A percentile compares a stretch with the other conserved stretches of the same genome.
These are phyloP conservation scores for Eremophila alpestris DNA, from an alignment of 2,797 vertebrate genomes.

Conservation along the genomic window DNA sequence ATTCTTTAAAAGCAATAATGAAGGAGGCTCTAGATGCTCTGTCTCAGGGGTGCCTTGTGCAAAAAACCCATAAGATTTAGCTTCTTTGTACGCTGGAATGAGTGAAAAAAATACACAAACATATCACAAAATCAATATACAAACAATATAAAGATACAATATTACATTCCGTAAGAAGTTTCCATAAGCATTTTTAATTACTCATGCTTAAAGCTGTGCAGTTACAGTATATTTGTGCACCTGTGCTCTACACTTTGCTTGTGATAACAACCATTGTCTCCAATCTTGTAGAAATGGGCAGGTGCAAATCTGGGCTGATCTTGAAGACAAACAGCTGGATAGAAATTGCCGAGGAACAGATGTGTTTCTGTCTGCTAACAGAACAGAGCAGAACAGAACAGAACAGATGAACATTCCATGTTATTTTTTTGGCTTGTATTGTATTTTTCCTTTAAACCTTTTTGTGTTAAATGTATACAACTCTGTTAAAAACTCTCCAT, in stretches of 20 bases:
- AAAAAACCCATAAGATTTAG: not conserved
- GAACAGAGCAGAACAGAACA: not conserved
- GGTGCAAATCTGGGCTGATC: not conserved
- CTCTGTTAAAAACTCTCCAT: not conserved
- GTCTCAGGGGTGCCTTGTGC: no score
- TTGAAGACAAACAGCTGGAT: not conserved
- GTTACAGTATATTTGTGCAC: not conserved
- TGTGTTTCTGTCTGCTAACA: not conserved
- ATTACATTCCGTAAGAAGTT: not conserved
- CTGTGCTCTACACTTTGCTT: not conserved
- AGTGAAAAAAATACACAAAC: not conserved
- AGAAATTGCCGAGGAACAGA: not conserved
- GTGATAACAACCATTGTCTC: no score
- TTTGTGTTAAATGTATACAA: not conserved
- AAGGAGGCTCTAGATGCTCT: not conserved
- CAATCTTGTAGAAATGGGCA: fast-evolving
- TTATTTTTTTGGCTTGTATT: not conserved
- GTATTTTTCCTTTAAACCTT: not conserved
- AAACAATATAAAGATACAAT: not conserved
- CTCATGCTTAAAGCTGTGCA: not conserved
- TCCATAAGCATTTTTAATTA: not conserved
- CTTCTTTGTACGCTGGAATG: not conserved
- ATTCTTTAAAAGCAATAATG: not conserved
- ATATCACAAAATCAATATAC: not conserved
- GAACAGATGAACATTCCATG: not conserved